phyloP scores from a whole-genome alignment of 2,113 vertebrate species.

The Spea multiplicata region DNA sequence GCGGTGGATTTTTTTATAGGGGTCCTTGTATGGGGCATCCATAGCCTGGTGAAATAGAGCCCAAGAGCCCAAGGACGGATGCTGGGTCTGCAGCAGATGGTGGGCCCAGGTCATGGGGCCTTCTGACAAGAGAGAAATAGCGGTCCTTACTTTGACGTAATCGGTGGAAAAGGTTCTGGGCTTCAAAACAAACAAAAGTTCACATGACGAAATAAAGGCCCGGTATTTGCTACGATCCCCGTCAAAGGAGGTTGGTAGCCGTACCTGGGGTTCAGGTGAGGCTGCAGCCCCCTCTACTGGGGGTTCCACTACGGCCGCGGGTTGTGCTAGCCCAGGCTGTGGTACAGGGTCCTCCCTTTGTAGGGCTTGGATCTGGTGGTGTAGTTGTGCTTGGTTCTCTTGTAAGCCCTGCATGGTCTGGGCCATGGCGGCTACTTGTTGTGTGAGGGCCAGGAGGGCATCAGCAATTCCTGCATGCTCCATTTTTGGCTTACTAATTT shows the following conservation, averaged over 20 bases:
- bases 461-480: too few species aligned
- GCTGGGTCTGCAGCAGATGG: background rate
- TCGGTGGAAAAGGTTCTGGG: background rate
- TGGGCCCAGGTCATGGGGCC: background rate
- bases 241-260: background rate
- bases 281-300: too few species aligned
- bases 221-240: background rate
- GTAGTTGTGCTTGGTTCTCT: too few species aligned
- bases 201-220: background rate
- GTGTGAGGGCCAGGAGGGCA: too few species aligned
- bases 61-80: background rate
- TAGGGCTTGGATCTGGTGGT: too few species aligned
- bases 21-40: background rate
- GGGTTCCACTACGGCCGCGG: too few species aligned
- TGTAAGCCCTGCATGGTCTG: too few species aligned
- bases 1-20: background rate
- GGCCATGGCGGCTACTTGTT: too few species aligned
- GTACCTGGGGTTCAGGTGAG: background rate
- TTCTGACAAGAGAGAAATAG: background rate
- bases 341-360: too few species aligned
- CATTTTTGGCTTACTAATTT: too few species aligned
- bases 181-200: background rate
- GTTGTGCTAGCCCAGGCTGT: too few species aligned
- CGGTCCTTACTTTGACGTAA: background rate
- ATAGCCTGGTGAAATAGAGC: background rate